Conservation (phyloP, 1,140 invertebrate species). For the Drosophila chauvacae region DNA sequence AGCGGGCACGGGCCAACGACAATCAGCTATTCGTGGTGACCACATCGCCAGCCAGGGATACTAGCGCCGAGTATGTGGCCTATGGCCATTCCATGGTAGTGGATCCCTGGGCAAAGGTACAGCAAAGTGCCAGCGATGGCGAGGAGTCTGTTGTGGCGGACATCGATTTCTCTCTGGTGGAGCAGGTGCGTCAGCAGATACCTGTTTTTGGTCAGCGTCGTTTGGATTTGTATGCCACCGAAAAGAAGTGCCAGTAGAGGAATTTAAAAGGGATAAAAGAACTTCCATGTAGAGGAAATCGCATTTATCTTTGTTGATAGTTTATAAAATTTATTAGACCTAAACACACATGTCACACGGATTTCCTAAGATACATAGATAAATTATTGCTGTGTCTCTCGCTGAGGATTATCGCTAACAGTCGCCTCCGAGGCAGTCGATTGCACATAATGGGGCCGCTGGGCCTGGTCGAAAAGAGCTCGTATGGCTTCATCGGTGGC, state of each 20-base stretch:
- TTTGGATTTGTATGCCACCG: conserved; percentile 91
- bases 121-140: conserved; percentile 88
- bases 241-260: conserved; percentile 45
- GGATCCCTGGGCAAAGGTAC: conserved; percentile 94
- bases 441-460: conserved; percentile 58
- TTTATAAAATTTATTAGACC: conserved; percentile 46
- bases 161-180: conserved; percentile 90
- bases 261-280: conserved; percentile 6
- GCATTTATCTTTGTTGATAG: conserved; percentile 41
- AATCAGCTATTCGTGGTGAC: conserved; percentile 93
- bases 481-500: conserved; percentile 82
- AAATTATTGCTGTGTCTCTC: conserved; percentile 42
- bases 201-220: conserved; percentile 91
- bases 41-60: conserved; percentile 91
- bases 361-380: conserved; percentile 1
- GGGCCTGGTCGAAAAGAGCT: conserved; percentile 78
- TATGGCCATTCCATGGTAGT: conserved; percentile 95
- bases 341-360: conserved; percentile 23
- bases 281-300: conserved; percentile 8
- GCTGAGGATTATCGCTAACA: conserved; percentile 6
- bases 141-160: conserved; percentile 91
- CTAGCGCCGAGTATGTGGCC: conserved; percentile 91
- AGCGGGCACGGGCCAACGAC: conserved; percentile 91
- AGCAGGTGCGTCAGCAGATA: conserved; percentile 92
- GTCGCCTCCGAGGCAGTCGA: conserved; percentile 3